These are phyloP conservation scores for Lynx canadensis DNA, from an alignment of 2,113 vertebrate species.

Conservation along the genomic window DNA sequence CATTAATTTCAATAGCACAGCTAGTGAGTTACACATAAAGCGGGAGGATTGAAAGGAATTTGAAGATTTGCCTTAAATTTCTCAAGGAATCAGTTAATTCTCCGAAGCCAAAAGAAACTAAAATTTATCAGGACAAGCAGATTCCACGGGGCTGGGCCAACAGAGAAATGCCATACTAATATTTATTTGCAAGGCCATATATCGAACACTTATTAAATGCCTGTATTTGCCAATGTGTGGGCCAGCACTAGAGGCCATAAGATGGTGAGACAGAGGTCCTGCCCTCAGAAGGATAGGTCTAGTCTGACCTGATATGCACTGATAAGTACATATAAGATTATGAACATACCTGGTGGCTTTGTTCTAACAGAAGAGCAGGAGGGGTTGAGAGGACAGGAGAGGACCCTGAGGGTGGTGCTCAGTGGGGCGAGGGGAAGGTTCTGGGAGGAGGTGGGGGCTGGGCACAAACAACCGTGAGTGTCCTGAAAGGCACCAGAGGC, in stretches of 20 bases:
- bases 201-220: not conserved
- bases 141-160: not conserved
- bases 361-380: not conserved
- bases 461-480: not conserved
- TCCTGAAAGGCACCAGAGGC: not conserved
- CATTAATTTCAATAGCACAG: not conserved
- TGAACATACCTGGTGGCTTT: not conserved
- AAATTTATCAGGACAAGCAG: not conserved
- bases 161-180: not conserved
- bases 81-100: not conserved
- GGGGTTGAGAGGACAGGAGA: not conserved
- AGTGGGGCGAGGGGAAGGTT: not conserved
- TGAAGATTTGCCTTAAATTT: not conserved
- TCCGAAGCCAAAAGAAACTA: not conserved
- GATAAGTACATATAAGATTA: not conserved
- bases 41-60: not conserved
- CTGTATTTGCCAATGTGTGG: not conserved
- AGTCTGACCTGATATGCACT: not conserved
- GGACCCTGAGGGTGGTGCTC: not conserved
- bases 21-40: not conserved
- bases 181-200: not conserved
- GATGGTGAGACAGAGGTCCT: not conserved
- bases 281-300: not conserved
- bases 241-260: not conserved
- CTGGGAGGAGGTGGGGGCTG: no score